Evolutionary conservation across 2,797 vertebrate species (phyloP), one percentile per base, ranked within the genome.

Genomic region (Galagoides demidoff): DNA sequence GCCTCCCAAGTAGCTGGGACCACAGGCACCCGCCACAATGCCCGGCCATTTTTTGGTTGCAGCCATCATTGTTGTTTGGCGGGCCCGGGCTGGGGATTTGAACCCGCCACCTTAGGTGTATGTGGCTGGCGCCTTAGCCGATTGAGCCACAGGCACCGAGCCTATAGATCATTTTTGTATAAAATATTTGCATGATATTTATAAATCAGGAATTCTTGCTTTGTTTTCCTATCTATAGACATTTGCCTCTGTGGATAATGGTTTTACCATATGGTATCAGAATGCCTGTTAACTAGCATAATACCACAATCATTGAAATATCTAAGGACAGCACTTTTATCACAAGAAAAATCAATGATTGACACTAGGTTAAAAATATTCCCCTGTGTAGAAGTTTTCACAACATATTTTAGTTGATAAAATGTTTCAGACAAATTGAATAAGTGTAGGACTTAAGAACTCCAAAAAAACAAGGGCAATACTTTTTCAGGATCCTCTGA

Each of bases 361-460:
- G 71, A 86, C 13, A 52, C 2, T 25, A 74, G 37, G 5, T 85
- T 93, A 73, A 89, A 92, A 95, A 85, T 29, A 70, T 20, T 29
- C 1, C 29, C 29, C n/a, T 1, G 4, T 29, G 22, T 34, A 85
- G 23, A 82, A 73, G 6, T 59, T 57, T 45, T 66, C 20, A 77
- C 9, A 63, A 39, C 57, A 16, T 17, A 84, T 68, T 79, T 82
- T 76, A 59, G 10, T 86, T 92, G 14, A 37, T 29, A 82, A 43
- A 82, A 31, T 57, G 16, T 84, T 91, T 90, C 31, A 49, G 43
- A 85, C 31, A 79, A 59, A 89, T 71, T 34, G 90, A 94, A 52
- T 45, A 66, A 94, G 73, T 9, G 12, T 70, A 77, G 19, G 8
- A 17, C 10, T 95, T 85, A 93, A 86, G 11, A 45, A 31, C 34